These are phyloP conservation scores for Pterophyllum scalare DNA, from an alignment of 2,113 vertebrate species.

Conservation along the genomic window DNA sequence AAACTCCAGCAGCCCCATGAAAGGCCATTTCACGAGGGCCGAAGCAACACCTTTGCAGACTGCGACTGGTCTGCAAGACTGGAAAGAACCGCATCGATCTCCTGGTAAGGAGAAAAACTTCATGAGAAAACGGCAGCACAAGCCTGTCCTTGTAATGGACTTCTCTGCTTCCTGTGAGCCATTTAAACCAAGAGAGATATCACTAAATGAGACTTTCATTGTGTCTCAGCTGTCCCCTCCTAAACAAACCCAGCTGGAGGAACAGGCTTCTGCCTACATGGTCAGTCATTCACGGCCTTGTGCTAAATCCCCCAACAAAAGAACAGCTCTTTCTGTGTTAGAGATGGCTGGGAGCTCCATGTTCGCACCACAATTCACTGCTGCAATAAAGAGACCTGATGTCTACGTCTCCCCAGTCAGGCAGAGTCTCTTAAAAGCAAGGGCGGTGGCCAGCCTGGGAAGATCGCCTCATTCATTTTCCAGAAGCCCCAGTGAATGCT, in stretches of 20 bases:
- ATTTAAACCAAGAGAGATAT: not conserved
- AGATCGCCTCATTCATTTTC: conserved; percentile 30
- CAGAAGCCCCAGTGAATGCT: conserved; percentile 17
- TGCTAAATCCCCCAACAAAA: conserved; percentile 1
- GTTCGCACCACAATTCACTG: not conserved
- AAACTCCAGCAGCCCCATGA: not conserved
- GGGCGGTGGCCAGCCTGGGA: not conserved
- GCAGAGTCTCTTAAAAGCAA: conserved; percentile 55
- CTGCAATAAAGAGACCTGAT: not conserved
- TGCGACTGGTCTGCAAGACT: not conserved
- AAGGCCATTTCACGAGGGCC: not conserved
- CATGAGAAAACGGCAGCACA: not conserved
- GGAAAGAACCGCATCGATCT: conserved; percentile 21
- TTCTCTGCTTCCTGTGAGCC: not conserved
- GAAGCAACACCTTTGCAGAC: not conserved
- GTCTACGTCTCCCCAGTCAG: conserved; percentile 31
- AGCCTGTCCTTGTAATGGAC: conserved; percentile 49
- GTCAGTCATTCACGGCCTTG: conserved; percentile 30
- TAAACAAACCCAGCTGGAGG: not conserved
- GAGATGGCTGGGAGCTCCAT: not conserved
- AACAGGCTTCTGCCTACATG: not conserved
- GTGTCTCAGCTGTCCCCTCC: conserved; percentile 1
- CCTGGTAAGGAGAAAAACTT: not conserved
- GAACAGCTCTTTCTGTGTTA: not conserved
- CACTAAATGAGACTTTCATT: conserved; percentile 44